Evolutionary conservation across 2,888 invertebrate genomes (phyloP).

Genomic region (Rhabditophanes sp.): DNA sequence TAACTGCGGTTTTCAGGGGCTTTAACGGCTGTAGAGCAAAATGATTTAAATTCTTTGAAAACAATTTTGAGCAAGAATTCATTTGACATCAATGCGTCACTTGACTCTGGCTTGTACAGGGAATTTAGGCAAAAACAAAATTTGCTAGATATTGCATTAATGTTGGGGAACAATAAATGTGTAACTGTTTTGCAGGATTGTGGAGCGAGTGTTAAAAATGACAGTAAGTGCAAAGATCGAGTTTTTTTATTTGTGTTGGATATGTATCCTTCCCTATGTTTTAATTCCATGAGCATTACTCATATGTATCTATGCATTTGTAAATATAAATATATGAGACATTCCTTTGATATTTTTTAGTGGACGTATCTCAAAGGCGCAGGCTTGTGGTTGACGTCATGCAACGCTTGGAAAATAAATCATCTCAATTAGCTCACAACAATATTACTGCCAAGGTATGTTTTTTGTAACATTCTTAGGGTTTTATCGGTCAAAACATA

Average conservation of each 20-base stretch:
- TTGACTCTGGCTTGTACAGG: conserved; percentile 49
- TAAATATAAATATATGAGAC: too few relatives aligned
- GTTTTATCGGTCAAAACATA: too few relatives aligned
- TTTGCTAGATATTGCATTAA: conserved; percentile 75
- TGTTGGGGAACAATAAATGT: conserved; percentile 71
- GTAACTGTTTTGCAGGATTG: conserved; percentile 69
- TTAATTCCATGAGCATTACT: too few relatives aligned
- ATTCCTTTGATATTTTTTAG: conserved; percentile 1
- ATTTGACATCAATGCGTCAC: conserved; percentile 68
- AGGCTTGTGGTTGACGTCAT: conserved; percentile 5
- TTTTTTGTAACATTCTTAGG: conserved; percentile 8
- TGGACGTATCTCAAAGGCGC: background rate
- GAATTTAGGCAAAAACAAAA: conserved; percentile 74
- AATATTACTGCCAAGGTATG: conserved; percentile 37
- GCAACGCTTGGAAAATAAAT: conserved; percentile 1
- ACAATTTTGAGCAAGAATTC: conserved; percentile 77
- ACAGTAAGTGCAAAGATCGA: too few relatives aligned
- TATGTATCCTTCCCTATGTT: too few relatives aligned
- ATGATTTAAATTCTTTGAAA: conserved; percentile 74
- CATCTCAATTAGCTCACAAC: conserved; percentile 1
- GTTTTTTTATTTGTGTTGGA: too few relatives aligned
- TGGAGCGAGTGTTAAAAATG: conserved; percentile 48
- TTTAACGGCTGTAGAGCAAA: conserved; percentile 85
- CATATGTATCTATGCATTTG: too few relatives aligned
- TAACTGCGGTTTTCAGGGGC: conserved; percentile 29